A percentile compares a stretch with the other conserved stretches of the same genome.
Conservation (phyloP, 2,797 vertebrate genomes). For the Acrocephalus scirpaceus region DNA sequence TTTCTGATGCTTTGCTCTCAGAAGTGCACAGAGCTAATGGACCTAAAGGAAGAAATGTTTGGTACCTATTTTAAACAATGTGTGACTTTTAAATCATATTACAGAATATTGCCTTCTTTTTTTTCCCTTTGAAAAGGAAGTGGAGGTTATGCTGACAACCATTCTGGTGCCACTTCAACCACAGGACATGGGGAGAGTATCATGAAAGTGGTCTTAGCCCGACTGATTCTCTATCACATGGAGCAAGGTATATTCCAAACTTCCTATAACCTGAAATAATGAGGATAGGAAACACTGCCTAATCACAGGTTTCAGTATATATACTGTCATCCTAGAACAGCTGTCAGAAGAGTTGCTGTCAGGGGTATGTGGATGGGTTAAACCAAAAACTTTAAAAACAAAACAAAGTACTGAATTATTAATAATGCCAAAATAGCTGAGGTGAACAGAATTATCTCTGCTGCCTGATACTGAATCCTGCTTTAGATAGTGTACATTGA, state of each 20-base stretch:
- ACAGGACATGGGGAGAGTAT: conserved; percentile 96
- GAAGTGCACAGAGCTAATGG: not conserved
- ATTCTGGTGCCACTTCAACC: conserved; percentile 86
- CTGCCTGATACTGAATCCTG: not conserved
- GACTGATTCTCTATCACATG: conserved; percentile 88
- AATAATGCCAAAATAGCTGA: not conserved
- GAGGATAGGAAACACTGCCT: not conserved
- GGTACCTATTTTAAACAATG: not conserved
- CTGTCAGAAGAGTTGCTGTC: not conserved
- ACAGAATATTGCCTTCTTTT: not conserved
- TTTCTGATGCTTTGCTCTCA: not conserved
- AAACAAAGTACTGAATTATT: not conserved
- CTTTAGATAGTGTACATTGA: not conserved
- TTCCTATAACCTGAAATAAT: not conserved
- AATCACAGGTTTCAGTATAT: not conserved
- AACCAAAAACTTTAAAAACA: not conserved
- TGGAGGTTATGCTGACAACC: conserved; percentile 93
- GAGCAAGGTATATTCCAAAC: conserved; percentile 86
- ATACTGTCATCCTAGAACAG: not conserved
- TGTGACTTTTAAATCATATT: not conserved
- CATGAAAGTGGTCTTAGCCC: conserved; percentile 90
- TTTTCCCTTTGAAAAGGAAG: conserved; percentile 76
- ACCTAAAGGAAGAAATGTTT: not conserved
- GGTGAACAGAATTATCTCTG: not conserved
- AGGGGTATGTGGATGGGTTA: not conserved